These are phyloP conservation scores for Halcyon badia DNA, from an alignment of 2,797 vertebrate genomes.

Conservation along the genomic window DNA sequence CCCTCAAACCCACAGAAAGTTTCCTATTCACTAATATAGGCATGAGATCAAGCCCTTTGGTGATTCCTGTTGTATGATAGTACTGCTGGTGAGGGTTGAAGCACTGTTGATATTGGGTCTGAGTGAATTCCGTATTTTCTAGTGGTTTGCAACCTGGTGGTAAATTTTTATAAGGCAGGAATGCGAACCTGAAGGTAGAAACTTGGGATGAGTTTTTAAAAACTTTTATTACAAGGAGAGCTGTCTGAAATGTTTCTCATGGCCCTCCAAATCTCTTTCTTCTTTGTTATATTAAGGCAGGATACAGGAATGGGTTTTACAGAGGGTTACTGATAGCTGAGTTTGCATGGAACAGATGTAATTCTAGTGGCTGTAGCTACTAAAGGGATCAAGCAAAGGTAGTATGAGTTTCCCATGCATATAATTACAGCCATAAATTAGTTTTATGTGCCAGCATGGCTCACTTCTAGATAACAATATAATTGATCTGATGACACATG, in stretches of 20 bases:
- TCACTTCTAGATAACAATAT: not conserved
- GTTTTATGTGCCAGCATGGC: not conserved
- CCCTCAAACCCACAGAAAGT: not conserved
- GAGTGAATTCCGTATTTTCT: not conserved
- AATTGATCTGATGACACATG: not conserved
- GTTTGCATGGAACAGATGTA: not conserved
- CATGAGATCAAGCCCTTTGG: not conserved
- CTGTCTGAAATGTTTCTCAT: not conserved
- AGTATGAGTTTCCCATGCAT: not conserved
- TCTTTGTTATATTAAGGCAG: not conserved
- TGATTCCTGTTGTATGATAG: not conserved
- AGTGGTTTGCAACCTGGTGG: not conserved
- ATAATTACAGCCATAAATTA: not conserved
- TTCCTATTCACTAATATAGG: not conserved
- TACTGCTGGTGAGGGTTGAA: rapidly evolving
- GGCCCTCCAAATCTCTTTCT: not conserved
- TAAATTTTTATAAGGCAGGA: not conserved
- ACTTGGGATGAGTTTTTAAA: not conserved
- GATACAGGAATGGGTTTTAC: not conserved
- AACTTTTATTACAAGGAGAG: not conserved
- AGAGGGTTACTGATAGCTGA: not conserved
- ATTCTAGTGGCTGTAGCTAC: not conserved
- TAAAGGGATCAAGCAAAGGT: not conserved
- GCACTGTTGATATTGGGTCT: not conserved
- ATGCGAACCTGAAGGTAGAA: not conserved